These are phyloP conservation scores for Nomada hirtipes DNA, from an alignment of 2,888 invertebrate genomes.

Conservation along the genomic window DNA sequence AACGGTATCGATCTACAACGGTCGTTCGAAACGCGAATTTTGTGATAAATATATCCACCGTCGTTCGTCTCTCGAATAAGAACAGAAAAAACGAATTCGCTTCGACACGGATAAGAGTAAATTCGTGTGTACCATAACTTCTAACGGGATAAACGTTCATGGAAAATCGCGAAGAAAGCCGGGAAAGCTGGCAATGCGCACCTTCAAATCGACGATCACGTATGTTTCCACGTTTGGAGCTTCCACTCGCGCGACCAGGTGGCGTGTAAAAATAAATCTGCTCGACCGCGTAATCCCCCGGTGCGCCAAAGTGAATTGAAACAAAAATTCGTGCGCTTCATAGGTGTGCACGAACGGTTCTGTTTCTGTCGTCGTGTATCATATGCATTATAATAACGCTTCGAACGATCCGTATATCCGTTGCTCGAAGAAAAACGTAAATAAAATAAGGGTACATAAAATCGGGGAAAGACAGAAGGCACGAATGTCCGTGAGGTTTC, in stretches of 20 bases:
- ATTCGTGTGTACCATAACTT: not conserved
- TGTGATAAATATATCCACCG: constrained; percentile 1
- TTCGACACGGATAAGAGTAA: not conserved
- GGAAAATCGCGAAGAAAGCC: not conserved
- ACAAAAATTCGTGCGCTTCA: not conserved
- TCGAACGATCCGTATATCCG: not conserved
- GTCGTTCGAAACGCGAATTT: constrained; percentile 12
- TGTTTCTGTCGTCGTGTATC: not conserved
- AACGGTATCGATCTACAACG: constrained; percentile 35
- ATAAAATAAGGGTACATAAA: too few relatives aligned
- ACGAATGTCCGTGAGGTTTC: not conserved
- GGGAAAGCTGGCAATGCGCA: too few relatives aligned
- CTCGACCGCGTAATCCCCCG: constrained; percentile 25
- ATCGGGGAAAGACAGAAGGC: not conserved
- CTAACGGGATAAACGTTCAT: not conserved
- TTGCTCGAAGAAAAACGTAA: not conserved
- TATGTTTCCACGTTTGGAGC: not conserved
- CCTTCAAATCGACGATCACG: not conserved
- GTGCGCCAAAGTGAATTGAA: not conserved
- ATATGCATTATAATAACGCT: not conserved
- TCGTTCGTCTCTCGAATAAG: too few relatives aligned
- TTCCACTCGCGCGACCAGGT: not conserved
- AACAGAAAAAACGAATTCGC: not conserved
- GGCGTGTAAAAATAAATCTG: constrained; percentile 32
- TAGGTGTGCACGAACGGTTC: not conserved